phyloP scores from a whole-genome alignment of 2,113 vertebrate genomes.

The Megaceryle maxima region DNA sequence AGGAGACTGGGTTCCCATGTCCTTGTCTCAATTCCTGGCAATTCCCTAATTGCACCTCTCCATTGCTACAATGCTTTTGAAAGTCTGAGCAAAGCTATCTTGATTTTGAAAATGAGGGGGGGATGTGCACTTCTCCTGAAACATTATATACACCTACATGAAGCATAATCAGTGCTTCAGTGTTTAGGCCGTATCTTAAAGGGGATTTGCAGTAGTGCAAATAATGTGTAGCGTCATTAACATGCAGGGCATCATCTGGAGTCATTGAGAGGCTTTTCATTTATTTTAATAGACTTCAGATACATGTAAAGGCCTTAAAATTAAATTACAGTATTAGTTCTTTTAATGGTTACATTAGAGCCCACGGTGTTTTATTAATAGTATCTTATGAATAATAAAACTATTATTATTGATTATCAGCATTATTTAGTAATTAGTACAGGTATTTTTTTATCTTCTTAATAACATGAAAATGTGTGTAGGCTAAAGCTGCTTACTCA shows the following conservation, averaged over 20 bases:
- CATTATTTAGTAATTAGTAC: slow-evolving; percentile 39
- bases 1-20: not conserved
- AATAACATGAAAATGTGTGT: not conserved
- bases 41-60: not conserved
- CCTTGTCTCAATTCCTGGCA: not conserved
- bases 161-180: not conserved
- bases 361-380: slow-evolving; percentile 15
- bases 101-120: not conserved
- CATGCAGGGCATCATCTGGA: not conserved
- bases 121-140: not conserved
- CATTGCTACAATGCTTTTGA: not conserved
- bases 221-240: slow-evolving; percentile 5
- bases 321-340: slow-evolving; percentile 55
- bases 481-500: not conserved
- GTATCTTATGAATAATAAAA: slow-evolving; percentile 37
- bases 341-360: slow-evolving; percentile 23
- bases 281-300: slow-evolving; percentile 55
- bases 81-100: not conserved
- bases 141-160: not conserved
- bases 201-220: slow-evolving; percentile 17
- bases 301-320: slow-evolving; percentile 52
- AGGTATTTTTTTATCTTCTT: not conserved
- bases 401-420: slow-evolving; percentile 50
- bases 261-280: slow-evolving; percentile 49
- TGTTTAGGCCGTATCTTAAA: slow-evolving; percentile 22